A percentile compares a stretch with the other conserved stretches of the same genome.
Conservation (phyloP, 2,797 vertebrate genomes). For the Ptychadena robeensis region DNA sequence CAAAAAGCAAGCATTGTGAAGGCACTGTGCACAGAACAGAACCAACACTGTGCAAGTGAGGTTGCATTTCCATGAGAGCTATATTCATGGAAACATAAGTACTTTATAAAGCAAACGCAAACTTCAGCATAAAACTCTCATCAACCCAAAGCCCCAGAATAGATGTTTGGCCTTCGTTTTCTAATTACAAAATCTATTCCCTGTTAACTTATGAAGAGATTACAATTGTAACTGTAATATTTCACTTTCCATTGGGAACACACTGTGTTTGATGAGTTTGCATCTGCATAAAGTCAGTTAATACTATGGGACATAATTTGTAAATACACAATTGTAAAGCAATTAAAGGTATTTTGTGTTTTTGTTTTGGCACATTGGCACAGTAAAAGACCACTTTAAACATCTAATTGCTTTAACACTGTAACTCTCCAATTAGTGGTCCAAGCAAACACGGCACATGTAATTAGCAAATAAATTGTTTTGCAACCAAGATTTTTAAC, state of each 20-base stretch:
- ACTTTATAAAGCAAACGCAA: conserved; percentile 10
- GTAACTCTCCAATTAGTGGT: not conserved
- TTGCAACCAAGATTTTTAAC: too few relatives aligned
- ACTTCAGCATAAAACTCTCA: conserved; percentile 13
- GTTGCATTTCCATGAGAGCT: too few relatives aligned
- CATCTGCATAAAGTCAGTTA: conserved; percentile 8
- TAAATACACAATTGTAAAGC: conserved; percentile 28
- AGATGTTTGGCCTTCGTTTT: conserved; percentile 23
- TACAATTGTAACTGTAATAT: conserved; percentile 43
- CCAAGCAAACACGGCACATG: not conserved
- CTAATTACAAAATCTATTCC: conserved; percentile 44
- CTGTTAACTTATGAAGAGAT: conserved; percentile 35
- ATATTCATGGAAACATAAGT: too few relatives aligned
- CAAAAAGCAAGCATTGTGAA: too few relatives aligned
- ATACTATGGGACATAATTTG: conserved; percentile 14
- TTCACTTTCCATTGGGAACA: conserved; percentile 11
- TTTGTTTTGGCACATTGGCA: conserved; percentile 29
- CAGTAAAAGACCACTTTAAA: not conserved
- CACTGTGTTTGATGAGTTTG: conserved; percentile 28
- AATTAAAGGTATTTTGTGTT: conserved; percentile 31
- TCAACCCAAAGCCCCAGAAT: conserved; percentile 34
- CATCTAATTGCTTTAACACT: not conserved
- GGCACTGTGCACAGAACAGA: too few relatives aligned
- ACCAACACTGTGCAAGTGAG: too few relatives aligned
- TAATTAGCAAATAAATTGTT: too few relatives aligned